Percentiles rank a stretch among this genome's conserved stretches.
Evolutionary conservation across 2,888 invertebrate species (phyloP).

Genomic region (Vandiemenella viatica): DNA sequence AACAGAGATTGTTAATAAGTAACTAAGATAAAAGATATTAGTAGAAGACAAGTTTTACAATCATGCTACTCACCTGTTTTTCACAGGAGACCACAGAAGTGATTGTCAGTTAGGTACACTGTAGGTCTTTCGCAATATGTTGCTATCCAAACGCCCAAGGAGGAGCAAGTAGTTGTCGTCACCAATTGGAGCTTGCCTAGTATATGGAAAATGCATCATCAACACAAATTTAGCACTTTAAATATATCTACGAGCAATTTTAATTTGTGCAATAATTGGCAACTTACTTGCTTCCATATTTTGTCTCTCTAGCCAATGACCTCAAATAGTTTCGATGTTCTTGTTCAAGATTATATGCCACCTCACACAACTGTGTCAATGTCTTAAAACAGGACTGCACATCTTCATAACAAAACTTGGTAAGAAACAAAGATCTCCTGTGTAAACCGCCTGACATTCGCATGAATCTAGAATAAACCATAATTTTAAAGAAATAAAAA

Average conservation of each 20-base stretch:
- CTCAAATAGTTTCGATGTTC: conserved; percentile 68
- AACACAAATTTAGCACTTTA: too few species aligned
- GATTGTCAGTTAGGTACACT: conserved; percentile 11
- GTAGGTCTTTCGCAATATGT: conserved; percentile 8
- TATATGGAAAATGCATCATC: conserved; percentile 20
- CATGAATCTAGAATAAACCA: conserved; percentile 28
- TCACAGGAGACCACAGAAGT: too few species aligned
- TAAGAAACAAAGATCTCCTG: conserved; percentile 29
- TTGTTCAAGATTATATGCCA: conserved; percentile 61
- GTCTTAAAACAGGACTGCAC: conserved; percentile 47
- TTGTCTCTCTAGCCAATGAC: conserved; percentile 63
- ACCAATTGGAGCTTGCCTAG: conserved; percentile 75
- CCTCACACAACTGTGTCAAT: conserved; percentile 53
- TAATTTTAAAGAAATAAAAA: not conserved
- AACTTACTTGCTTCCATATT: conserved; percentile 78
- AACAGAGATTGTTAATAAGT: too few species aligned
- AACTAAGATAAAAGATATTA: too few species aligned
- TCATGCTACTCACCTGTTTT: too few species aligned
- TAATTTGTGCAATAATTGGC: too few species aligned
- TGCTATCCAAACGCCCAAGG: conserved; percentile 25
- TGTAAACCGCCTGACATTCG: conserved; percentile 26
- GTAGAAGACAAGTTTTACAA: too few species aligned
- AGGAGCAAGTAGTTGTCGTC: conserved; percentile 76
- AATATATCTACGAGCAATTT: too few species aligned
- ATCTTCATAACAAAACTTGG: conserved; percentile 37